phyloP scores from a whole-genome alignment of 2,113 vertebrate species.

The Lichenostomus cassidix region DNA sequence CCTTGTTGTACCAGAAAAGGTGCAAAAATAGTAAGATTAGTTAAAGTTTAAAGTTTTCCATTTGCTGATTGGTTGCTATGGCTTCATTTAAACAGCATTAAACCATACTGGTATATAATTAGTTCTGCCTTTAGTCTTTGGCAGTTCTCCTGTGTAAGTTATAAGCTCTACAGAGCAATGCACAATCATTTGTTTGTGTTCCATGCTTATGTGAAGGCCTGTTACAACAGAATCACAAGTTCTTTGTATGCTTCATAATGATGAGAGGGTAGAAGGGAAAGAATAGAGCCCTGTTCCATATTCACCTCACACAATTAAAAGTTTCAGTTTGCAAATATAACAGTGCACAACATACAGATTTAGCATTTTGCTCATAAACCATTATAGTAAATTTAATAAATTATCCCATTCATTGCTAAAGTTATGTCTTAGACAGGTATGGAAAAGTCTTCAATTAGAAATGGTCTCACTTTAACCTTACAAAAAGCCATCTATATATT shows the following conservation, averaged over 20 bases:
- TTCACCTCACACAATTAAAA: background rate
- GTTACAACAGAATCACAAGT: background rate
- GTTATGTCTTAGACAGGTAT: background rate
- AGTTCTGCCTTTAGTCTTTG: background rate
- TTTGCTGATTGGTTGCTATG: background rate
- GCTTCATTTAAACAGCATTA: conserved; percentile 2
- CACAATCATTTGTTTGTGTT: background rate
- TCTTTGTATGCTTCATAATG: background rate
- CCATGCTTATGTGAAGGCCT: background rate
- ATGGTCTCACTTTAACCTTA: background rate
- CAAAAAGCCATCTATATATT: background rate
- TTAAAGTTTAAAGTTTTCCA: background rate
- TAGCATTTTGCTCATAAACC: background rate
- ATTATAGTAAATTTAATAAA: background rate
- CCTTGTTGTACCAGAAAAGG: background rate
- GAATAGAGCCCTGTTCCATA: background rate
- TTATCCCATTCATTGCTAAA: background rate
- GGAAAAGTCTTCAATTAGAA: background rate
- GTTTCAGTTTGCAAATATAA: background rate
- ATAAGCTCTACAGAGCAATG: background rate
- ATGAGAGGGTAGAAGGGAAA: background rate
- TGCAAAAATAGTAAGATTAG: background rate
- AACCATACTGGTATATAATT: background rate
- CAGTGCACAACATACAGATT: background rate
- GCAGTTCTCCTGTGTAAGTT: background rate